Base-by-base conservation (phyloP, 1,140 invertebrate species). In the Drosophila novamexicana region DNA sequence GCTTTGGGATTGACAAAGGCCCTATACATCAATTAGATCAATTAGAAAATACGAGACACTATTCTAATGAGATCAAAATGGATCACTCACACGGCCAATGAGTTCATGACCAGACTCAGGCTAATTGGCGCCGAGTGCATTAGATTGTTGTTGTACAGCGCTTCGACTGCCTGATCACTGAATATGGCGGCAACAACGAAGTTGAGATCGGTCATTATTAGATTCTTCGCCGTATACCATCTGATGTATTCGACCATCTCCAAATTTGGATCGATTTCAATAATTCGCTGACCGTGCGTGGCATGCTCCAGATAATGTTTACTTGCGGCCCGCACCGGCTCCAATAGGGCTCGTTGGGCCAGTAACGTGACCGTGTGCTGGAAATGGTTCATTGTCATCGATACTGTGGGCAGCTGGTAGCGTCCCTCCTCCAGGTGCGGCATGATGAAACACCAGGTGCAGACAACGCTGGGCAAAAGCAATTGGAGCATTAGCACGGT, bases 61-160 rank as follows among this genome's bases (percentile, higher is more conserved):
- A 29, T 5, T 29, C 5, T 0, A 29, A 29, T 29, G 3, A 29
- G 22, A 29, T 29, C 22, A 4, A 4, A 29, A 29, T 22, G 22
- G 9, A 7, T 9, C 9, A 67, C 81, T 14, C 54, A 85, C 81
- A 65, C 49, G 12, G 81, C 81, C 7, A 85, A 34, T 1, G 75
- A 61, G n/a, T 85, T 42, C 81, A 85, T 69, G 0, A 66, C 40
- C 0, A 63, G 39, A 0, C 50, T 68, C 39, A 85, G 6, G 18
- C 81, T 72, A 6, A 81, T 18, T 8, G 81, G 78, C 0, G 77
- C 63, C 5, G 78, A 14, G 1, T 67, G 8, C 0, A 32, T 37
- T 16, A 77, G 37, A 39, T 63, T 54, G 1, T 37, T 53, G 45
- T 85, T 81, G 18, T 70, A 85, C 0, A 58, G n/a, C 0, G 70